Evolutionary conservation across 1,140 invertebrate genomes (phyloP), one percentile per base, ranked within the genome.

Genomic region (Cepaea nemoralis): DNA sequence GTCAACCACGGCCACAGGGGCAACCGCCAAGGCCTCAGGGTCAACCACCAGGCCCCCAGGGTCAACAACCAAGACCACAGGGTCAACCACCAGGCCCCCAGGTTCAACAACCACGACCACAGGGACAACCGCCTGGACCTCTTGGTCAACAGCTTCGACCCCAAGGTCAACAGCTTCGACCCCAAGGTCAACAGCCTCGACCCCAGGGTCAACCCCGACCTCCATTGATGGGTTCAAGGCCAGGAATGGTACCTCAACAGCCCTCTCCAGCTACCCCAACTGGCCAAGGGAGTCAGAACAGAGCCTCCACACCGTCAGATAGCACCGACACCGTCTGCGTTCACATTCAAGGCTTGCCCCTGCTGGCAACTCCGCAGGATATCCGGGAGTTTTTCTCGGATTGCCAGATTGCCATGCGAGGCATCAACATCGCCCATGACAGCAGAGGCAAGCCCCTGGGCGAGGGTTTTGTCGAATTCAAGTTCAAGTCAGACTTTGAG

Each of bases 381-480:
- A 92, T 98, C 0, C 92, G 96, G 12, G 93, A 95, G 76, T 95
- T 97, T 82, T 97, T 98, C 88, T 93, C 93, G 2, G 94, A 94
- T 12, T 93, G 95, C 74, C 94, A 94, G 85, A 96, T 98, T 45
- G 94, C 94, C 16, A 94, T 95, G 81, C 94, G 95, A 86, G 95
- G 96, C 5, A 94, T 98, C 48, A 97, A 97, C 90, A 93, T 98
- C 85, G 94, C 96, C 22, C 96, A 95, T 87, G 95, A 97, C 85
- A 93, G 94, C 24, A 93, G 94, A 83, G 96, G 97, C 0, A 94
- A 94, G 42, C 93, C 95, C 10, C 95, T 94, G 0, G 96, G 96
- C 0, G 95, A 96, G 84, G 96, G 95, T 50, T 96, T 96, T 88
- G 96, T 96, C 84, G 96, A 97, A 88, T 97, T 98, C 88, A 91